Evolutionary conservation across 2,113 vertebrate species (phyloP).

Genomic region (Enhydra lutris): DNA sequence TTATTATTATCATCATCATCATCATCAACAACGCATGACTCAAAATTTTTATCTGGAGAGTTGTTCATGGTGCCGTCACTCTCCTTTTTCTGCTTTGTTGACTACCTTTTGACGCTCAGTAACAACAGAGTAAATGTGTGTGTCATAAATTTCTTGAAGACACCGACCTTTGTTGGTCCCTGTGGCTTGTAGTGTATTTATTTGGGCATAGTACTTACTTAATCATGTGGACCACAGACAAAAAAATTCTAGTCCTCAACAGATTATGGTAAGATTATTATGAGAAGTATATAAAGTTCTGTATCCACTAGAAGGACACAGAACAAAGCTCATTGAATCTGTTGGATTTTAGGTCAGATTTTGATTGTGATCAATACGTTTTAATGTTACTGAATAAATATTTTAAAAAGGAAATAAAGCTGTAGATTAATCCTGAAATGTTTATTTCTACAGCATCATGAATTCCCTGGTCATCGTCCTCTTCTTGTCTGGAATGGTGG

Average conservation of each 20-base stretch:
- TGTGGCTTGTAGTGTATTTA: background rate
- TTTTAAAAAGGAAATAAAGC: background rate
- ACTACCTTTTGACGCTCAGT: background rate
- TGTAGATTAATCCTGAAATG: background rate
- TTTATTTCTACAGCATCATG: conserved; percentile 91
- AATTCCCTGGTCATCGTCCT: conserved; percentile 99
- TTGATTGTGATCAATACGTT: background rate
- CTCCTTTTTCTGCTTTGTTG: background rate
- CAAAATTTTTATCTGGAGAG: background rate
- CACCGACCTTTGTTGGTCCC: background rate
- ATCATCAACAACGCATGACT: background rate
- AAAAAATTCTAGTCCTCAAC: background rate
- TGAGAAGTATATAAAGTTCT: background rate
- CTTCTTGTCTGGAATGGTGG: conserved; percentile 99
- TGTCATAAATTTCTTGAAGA: background rate
- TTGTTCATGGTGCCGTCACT: background rate
- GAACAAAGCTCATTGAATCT: background rate
- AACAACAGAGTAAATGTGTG: background rate
- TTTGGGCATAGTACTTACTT: background rate
- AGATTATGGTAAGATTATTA: background rate
- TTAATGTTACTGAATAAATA: background rate
- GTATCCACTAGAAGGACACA: background rate
- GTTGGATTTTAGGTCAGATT: background rate
- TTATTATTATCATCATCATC: background rate
- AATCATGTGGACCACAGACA: background rate